Conservation (phyloP, 1,140 invertebrate genomes). For the Aphelinus atriplicis region DNA sequence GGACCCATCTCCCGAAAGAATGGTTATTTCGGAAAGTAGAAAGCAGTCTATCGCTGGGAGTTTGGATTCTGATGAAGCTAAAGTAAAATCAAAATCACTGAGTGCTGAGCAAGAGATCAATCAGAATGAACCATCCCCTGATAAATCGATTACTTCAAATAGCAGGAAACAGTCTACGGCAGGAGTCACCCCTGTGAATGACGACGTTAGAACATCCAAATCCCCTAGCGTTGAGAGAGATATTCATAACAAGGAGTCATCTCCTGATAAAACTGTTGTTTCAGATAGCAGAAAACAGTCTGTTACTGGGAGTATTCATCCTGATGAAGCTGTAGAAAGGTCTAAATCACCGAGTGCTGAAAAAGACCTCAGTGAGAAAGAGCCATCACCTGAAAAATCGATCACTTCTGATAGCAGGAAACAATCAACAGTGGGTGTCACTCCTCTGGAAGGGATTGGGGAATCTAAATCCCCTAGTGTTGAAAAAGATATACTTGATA, state of each 20-base stretch:
- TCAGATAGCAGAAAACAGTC: too few relatives aligned
- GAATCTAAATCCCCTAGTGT: slow-evolving; percentile 24
- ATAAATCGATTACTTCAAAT: not conserved
- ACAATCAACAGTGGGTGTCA: not conserved
- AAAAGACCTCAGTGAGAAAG: not conserved
- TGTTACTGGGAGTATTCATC: too few relatives aligned
- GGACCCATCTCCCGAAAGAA: not conserved
- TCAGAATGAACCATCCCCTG: slow-evolving; percentile 8
- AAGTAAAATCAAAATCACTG: slow-evolving; percentile 10
- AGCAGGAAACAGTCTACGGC: not conserved
- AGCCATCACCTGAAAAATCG: slow-evolving; percentile 6
- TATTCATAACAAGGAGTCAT: not conserved
- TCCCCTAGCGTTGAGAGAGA: slow-evolving; percentile 28
- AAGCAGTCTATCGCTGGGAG: too few relatives aligned
- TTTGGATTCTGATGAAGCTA: not conserved
- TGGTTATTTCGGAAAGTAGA: not conserved
- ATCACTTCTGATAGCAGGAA: not conserved
- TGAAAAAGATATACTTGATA: slow-evolving; percentile 23
- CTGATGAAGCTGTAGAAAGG: not conserved
- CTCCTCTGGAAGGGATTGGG: not conserved
- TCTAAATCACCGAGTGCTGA: slow-evolving; percentile 25
- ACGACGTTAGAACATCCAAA: not conserved
- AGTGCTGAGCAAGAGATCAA: slow-evolving; percentile 16
- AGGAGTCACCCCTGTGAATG: not conserved
- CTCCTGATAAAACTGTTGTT: not conserved